Conservation (phyloP, 1,140 invertebrate species). For the Drosophila simulans region DNA sequence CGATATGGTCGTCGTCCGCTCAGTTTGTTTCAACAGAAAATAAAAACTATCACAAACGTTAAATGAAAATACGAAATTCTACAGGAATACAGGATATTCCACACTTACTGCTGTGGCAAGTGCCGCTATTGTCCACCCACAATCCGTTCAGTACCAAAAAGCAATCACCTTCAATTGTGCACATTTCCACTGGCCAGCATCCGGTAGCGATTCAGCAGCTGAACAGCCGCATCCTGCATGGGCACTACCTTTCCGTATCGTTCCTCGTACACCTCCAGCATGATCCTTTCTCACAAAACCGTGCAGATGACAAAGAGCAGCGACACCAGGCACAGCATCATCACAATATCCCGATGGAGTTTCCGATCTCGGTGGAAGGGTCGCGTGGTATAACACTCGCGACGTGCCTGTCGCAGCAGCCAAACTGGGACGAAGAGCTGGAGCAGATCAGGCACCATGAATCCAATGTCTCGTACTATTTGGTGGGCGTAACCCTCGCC, state of each 20-base stretch:
- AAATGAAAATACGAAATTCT: conserved; percentile 57
- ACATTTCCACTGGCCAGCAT: conserved; percentile 70
- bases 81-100: conserved; percentile 56
- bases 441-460: conserved; percentile 91
- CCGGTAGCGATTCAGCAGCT: conserved; percentile 70
- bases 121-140: conserved; percentile 66
- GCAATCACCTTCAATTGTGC: conserved; percentile 53
- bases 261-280: conserved; percentile 71
- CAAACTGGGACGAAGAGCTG: conserved; percentile 88
- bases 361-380: conserved; percentile 79
- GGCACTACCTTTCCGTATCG: conserved; percentile 65
- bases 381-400: conserved; percentile 71
- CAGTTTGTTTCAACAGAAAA: conserved; percentile 1
- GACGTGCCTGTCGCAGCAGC: conserved; percentile 74
- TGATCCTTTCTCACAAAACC: conserved; percentile 81
- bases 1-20: conserved; percentile 48
- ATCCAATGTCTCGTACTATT: conserved; percentile 89
- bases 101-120: conserved; percentile 57
- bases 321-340: conserved; percentile 80
- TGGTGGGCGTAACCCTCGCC: conserved; percentile 89
- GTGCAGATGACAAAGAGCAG: conserved; percentile 80
- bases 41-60: conserved; percentile 71
- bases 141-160: background rate
- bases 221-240: conserved; percentile 61
- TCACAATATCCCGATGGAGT: conserved; percentile 79